Percentiles rank a stretch among this genome's conserved stretches.
Evolutionary conservation across 2,797 vertebrate species (phyloP).

Genomic region (Spheniscus humboldti): DNA sequence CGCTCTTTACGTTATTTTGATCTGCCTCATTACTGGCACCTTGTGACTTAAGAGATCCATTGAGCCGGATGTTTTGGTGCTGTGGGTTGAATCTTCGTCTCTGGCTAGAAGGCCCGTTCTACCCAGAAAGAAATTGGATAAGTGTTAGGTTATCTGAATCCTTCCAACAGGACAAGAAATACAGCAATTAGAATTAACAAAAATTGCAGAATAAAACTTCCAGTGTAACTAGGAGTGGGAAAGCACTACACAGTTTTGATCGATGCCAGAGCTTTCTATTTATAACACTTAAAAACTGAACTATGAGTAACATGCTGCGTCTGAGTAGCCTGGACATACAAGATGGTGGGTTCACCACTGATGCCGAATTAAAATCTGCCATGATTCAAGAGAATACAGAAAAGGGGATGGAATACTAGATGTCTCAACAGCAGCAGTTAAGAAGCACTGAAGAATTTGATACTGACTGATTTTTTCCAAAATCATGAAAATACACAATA

Average conservation of each 20-base stretch:
- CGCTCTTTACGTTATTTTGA: conserved; percentile 27
- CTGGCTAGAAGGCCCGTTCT: conserved; percentile 73
- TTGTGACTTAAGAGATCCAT: conserved; percentile 64
- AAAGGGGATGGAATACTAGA: neutral
- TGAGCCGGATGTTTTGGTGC: conserved; percentile 67
- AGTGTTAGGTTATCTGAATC: neutral
- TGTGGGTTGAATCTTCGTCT: conserved; percentile 75
- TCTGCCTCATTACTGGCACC: conserved; percentile 58
- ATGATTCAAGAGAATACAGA: neutral
- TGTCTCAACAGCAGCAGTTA: neutral
- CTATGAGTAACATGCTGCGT: neutral
- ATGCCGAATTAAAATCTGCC: neutral
- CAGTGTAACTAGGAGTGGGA: neutral
- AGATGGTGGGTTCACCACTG: neutral
- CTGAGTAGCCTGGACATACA: neutral
- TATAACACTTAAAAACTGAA: neutral
- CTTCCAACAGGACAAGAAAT: neutral
- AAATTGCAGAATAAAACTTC: neutral
- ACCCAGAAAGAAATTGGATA: conserved; percentile 23
- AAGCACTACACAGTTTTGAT: neutral
- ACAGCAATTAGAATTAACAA: neutral
- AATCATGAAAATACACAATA: neutral
- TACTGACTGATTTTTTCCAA: neutral
- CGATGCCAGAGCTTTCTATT: neutral
- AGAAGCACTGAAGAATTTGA: neutral